These are phyloP conservation scores for Crocallis elinguaria DNA, from an alignment of 2,888 invertebrate genomes.

Conservation along the genomic window DNA sequence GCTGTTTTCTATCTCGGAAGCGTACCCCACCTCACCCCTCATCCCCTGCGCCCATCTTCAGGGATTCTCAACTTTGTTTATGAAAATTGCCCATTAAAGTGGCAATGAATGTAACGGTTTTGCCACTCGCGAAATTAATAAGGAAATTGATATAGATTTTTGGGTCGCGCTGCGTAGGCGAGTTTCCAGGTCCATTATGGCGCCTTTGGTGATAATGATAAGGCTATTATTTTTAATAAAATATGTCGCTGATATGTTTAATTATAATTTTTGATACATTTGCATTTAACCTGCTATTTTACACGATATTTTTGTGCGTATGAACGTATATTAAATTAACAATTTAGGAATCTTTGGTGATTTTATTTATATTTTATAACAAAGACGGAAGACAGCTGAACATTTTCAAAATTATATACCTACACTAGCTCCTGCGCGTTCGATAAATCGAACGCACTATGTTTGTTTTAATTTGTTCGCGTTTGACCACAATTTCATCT, in stretches of 20 bases:
- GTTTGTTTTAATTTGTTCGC: too few species aligned
- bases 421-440: too few species aligned
- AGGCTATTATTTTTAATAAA: neutral
- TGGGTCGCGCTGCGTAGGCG: slow-evolving; percentile 53
- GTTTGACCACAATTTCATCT: too few species aligned
- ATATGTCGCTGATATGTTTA: neutral
- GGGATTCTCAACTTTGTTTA: slow-evolving; percentile 83
- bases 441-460: too few species aligned
- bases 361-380: too few species aligned
- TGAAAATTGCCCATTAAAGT: slow-evolving; percentile 85
- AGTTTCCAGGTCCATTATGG: slow-evolving; percentile 28
- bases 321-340: too few species aligned
- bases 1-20: slow-evolving; percentile 86
- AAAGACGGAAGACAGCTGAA: too few species aligned
- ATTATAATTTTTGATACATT: too few species aligned
- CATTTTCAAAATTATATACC: too few species aligned
- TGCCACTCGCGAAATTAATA: slow-evolving; percentile 83
- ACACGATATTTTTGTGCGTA: too few species aligned
- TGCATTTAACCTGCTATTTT: too few species aligned
- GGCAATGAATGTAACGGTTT: slow-evolving; percentile 83
- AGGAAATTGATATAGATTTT: slow-evolving; percentile 83
- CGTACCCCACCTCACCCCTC: slow-evolving; percentile 66
- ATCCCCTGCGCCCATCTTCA: slow-evolving; percentile 58
- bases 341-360: too few species aligned
- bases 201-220: slow-evolving; percentile 6